These are phyloP conservation scores for Patella caerulea DNA, from an alignment of 2,888 invertebrate genomes.

Conservation along the genomic window DNA sequence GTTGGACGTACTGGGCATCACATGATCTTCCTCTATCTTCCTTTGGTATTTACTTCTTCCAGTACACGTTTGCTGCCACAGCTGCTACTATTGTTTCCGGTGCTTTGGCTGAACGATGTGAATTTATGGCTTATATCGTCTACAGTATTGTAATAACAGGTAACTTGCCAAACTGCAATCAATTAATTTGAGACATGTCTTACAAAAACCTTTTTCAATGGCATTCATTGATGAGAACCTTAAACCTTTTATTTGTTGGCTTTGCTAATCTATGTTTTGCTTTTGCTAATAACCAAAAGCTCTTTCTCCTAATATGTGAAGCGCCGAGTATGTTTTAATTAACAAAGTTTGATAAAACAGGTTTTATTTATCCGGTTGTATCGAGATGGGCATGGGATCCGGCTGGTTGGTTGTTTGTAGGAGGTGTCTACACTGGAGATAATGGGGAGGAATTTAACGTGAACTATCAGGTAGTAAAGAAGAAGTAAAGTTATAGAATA, in stretches of 20 bases:
- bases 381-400: constrained; percentile 73
- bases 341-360: constrained; percentile 50
- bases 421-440: constrained; percentile 26
- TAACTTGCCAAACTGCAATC: constrained; percentile 38
- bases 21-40: constrained; percentile 45
- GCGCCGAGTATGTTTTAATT: too few species aligned
- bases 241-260: too few species aligned
- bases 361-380: constrained; percentile 72
- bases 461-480: constrained; percentile 1
- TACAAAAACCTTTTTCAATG: too few species aligned
- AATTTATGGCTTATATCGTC: constrained; percentile 74
- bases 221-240: too few species aligned
- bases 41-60: constrained; percentile 73
- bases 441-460: background rate
- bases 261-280: too few species aligned
- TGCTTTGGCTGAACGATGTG: constrained; percentile 75
- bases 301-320: too few species aligned
- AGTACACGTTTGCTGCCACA: constrained; percentile 75
- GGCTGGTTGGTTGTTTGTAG: constrained; percentile 69
- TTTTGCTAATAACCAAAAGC: too few species aligned
- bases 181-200: too few species aligned
- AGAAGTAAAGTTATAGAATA: too few species aligned
- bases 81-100: constrained; percentile 75
- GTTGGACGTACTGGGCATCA: constrained; percentile 54
- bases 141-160: constrained; percentile 74